Conservation (phyloP, 1,140 invertebrate species). For the Zaprionus inermis region DNA sequence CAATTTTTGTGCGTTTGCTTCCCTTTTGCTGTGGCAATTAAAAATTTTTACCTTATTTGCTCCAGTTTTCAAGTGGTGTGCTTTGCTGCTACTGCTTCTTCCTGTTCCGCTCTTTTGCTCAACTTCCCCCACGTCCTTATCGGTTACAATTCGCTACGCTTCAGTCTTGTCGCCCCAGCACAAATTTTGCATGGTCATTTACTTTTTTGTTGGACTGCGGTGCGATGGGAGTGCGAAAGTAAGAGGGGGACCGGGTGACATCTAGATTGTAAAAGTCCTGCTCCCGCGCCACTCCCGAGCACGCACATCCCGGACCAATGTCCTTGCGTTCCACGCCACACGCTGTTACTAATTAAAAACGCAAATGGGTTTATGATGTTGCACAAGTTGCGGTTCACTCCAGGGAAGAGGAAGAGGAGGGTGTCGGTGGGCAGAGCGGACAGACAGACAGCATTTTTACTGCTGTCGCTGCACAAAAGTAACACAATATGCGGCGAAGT, state of each 20-base stretch:
- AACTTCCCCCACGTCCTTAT: constrained; percentile 15
- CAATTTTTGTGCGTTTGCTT: constrained; percentile 45
- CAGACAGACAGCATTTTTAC: constrained; percentile 58
- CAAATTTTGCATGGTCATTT: constrained; percentile 78
- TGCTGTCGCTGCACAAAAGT: constrained; percentile 76
- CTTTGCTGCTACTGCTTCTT: constrained; percentile 8
- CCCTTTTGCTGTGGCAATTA: constrained; percentile 70
- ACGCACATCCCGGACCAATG: constrained; percentile 62
- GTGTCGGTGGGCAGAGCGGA: neutral
- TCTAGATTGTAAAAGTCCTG: constrained; percentile 44
- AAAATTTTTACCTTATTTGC: constrained; percentile 82
- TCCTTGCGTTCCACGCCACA: constrained; percentile 45
- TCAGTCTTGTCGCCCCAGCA: constrained; percentile 41
- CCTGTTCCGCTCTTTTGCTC: constrained; percentile 19
- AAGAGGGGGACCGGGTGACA: constrained; percentile 35
- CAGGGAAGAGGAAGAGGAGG: neutral
- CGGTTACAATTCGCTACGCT: constrained; percentile 42
- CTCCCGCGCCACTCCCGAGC: constrained; percentile 17
- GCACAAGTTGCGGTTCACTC: constrained; percentile 73
- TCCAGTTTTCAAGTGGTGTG: constrained; percentile 61
- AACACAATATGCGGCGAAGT: constrained; percentile 38
- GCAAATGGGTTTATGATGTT: constrained; percentile 82
- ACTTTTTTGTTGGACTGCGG: constrained; percentile 42
- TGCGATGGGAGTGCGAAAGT: neutral
- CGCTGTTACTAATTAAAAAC: constrained; percentile 80